Percentiles rank a stretch among this genome's conserved stretches.
phyloP scores from a whole-genome alignment of 2,888 invertebrate genomes.

The Baronia brevicornis region DNA sequence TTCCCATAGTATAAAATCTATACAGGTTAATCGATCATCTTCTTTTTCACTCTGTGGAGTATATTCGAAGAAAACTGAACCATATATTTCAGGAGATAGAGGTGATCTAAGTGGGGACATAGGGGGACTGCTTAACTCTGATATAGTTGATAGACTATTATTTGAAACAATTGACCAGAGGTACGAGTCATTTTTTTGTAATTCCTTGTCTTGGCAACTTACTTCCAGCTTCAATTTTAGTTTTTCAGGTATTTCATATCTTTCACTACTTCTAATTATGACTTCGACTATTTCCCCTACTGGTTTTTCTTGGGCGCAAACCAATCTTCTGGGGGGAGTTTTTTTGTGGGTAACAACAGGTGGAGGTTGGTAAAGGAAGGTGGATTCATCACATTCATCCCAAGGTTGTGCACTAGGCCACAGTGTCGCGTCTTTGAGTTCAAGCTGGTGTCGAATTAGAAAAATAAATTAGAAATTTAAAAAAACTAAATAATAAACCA shows the following conservation, averaged over 20 bases:
- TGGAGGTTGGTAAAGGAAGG: constrained; percentile 42
- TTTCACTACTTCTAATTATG: constrained; percentile 42
- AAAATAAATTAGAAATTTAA: constrained; percentile 27
- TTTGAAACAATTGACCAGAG: constrained; percentile 43
- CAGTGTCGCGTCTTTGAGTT: constrained; percentile 50
- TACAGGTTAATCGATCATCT: constrained; percentile 44
- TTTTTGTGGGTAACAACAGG: constrained; percentile 28
- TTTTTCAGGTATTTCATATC: constrained; percentile 46
- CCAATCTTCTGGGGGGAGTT: constrained; percentile 19
- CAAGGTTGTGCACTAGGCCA: constrained; percentile 56
- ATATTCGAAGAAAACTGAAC: constrained; percentile 62
- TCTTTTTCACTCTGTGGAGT: constrained; percentile 35
- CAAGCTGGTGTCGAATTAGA: constrained; percentile 59
- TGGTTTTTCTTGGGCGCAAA: constrained; percentile 27
- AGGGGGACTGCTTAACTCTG: constrained; percentile 44
- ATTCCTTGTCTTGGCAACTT: constrained; percentile 27
- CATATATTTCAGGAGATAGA: constrained; percentile 50
- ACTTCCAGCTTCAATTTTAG: constrained; percentile 36
- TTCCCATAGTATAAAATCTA: constrained; percentile 66
- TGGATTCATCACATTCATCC: constrained; percentile 54
- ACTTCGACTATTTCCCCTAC: constrained; percentile 48
- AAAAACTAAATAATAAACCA: constrained; percentile 20
- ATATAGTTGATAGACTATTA: constrained; percentile 53
- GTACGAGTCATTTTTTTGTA: constrained; percentile 48
- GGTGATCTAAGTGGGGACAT: constrained; percentile 33